phyloP scores from a whole-genome alignment of 2,797 vertebrate species.

The Morelia viridis region DNA sequence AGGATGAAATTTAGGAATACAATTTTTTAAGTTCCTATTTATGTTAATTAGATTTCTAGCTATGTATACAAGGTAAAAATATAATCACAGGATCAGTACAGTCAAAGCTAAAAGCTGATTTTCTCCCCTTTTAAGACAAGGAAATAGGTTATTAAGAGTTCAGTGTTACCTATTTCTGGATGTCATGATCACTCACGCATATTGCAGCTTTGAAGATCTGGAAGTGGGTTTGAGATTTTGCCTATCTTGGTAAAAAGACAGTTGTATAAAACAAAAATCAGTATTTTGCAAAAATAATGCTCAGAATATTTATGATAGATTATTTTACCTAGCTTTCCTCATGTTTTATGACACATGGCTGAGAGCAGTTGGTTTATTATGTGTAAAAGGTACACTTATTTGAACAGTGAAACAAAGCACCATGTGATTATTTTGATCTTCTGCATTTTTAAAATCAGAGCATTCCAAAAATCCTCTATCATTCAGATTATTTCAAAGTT shows the following conservation, averaged over 20 bases:
- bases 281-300: slow-evolving; percentile 18
- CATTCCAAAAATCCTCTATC: neutral
- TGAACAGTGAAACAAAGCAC: slow-evolving; percentile 23
- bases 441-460: neutral
- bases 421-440: slow-evolving; percentile 34
- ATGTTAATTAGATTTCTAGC: neutral
- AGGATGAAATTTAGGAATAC: neutral
- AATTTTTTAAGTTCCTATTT: neutral
- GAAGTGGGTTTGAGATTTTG: too few species aligned
- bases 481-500: slow-evolving; percentile 25
- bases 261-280: neutral
- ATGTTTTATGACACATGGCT: slow-evolving; percentile 27
- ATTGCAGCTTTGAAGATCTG: neutral
- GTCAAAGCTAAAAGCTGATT: neutral
- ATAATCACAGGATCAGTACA: neutral
- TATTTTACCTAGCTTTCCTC: slow-evolving; percentile 12
- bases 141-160: neutral
- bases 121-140: neutral
- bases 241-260: neutral
- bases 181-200: neutral
- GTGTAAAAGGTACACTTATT: slow-evolving; percentile 45
- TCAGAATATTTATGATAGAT: slow-evolving; percentile 34
- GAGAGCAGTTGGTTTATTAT: neutral
- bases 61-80: neutral
- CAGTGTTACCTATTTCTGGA: neutral